These are phyloP conservation scores for Drosophila pandora DNA, from an alignment of 1,140 invertebrate genomes.

Conservation along the genomic window DNA sequence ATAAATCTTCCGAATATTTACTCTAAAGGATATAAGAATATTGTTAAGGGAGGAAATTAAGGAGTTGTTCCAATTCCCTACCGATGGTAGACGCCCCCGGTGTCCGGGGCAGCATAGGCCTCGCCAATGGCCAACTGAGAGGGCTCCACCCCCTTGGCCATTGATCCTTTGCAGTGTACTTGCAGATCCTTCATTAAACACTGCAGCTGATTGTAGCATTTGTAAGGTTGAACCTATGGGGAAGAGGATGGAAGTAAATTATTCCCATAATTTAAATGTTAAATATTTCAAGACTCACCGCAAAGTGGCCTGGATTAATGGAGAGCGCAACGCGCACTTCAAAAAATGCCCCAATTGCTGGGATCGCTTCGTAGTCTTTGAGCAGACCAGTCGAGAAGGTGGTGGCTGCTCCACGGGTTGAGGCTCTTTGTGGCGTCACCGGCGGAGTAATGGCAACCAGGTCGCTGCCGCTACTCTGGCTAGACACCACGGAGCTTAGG, in stretches of 20 bases:
- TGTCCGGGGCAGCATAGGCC: constrained; percentile 68
- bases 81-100: constrained; percentile 76
- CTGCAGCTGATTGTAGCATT: constrained; percentile 70
- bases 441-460: constrained; percentile 41
- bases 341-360: constrained; percentile 67
- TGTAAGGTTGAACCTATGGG: constrained; percentile 75
- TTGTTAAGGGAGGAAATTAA: not conserved
- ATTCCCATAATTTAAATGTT: not conserved
- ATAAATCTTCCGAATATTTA: constrained; percentile 73
- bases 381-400: constrained; percentile 39
- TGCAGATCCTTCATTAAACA: constrained; percentile 76
- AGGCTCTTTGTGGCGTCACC: constrained; percentile 50
- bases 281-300: constrained; percentile 38
- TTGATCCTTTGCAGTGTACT: constrained; percentile 56
- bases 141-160: constrained; percentile 30
- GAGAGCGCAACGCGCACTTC: constrained; percentile 74
- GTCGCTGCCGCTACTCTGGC: constrained; percentile 60
- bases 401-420: not conserved
- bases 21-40: constrained; percentile 34
- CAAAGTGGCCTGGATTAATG: constrained; percentile 75
- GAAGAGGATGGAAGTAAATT: not conserved
- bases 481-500: constrained; percentile 64
- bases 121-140: constrained; percentile 64
- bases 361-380: constrained; percentile 69
- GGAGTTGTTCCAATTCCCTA: constrained; percentile 5